These are phyloP conservation scores for Catharus fuscescens DNA, from an alignment of 2,113 vertebrate species.

Conservation along the genomic window DNA sequence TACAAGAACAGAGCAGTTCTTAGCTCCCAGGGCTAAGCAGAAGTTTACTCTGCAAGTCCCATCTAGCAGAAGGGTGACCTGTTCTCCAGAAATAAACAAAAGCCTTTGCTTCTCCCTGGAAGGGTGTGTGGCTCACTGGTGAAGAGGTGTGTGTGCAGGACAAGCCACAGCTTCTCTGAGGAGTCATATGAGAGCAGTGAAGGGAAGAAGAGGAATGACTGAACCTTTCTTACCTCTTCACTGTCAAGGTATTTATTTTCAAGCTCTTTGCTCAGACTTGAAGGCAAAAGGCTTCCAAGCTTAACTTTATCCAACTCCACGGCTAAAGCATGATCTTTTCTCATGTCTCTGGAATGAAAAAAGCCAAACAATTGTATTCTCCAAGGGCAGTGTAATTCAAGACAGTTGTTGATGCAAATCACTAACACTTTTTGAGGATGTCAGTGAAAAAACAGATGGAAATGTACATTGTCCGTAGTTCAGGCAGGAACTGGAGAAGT, in stretches of 20 bases:
- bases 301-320: conserved; percentile 69
- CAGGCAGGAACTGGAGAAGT: background rate
- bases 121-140: background rate
- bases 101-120: background rate
- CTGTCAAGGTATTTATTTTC: conserved; percentile 79
- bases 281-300: conserved; percentile 80
- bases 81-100: background rate
- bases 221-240: conserved; percentile 77
- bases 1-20: background rate
- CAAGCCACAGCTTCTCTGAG: background rate
- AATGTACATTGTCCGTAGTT: background rate
- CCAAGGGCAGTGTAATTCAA: conserved; percentile 22
- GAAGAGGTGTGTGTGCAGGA: background rate
- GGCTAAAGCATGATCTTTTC: conserved; percentile 75
- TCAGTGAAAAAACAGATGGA: conserved; percentile 32
- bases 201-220: background rate
- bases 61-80: background rate
- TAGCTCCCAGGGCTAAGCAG: background rate
- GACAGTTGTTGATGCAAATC: conserved; percentile 4
- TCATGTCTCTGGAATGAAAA: conserved; percentile 78
- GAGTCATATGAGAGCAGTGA: background rate
- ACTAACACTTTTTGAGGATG: background rate
- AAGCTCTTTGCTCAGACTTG: conserved; percentile 60
- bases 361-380: conserved; percentile 28
- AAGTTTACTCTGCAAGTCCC: background rate